A percentile compares a stretch with the other conserved stretches of the same genome.
Evolutionary conservation across 2,113 vertebrate species (phyloP).

Genomic region (Cavia aperea): DNA sequence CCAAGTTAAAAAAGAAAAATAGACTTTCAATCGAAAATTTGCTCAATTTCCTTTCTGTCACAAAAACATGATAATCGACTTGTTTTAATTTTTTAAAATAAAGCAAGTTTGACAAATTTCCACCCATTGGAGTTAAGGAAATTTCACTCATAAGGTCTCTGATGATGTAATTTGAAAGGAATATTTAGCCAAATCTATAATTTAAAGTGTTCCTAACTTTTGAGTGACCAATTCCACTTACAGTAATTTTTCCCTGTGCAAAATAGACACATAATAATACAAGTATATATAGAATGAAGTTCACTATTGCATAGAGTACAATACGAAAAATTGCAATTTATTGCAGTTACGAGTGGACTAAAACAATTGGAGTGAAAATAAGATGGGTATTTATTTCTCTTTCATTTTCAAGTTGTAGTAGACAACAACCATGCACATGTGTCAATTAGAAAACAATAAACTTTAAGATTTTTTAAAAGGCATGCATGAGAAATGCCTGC

Average conservation of each 20-base stretch:
- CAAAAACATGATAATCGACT: background rate
- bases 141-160: background rate
- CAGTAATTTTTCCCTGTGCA: background rate
- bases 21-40: background rate
- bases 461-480: background rate
- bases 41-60: background rate
- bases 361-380: background rate
- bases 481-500: background rate
- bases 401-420: background rate
- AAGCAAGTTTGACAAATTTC: background rate
- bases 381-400: background rate
- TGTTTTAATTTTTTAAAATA: background rate
- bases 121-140: background rate
- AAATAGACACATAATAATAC: background rate
- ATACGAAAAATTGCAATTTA: background rate
- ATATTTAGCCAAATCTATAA: background rate
- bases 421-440: background rate
- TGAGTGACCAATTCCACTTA: background rate
- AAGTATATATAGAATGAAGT: background rate
- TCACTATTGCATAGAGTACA: background rate
- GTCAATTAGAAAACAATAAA: background rate
- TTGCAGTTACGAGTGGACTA: background rate
- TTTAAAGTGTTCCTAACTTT: conserved; percentile 25
- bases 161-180: background rate
- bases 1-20: background rate